Percentiles rank a stretch among this genome's conserved stretches.
These are phyloP conservation scores for Leucozona laternaria DNA, from an alignment of 2,888 invertebrate species.

Conservation along the genomic window DNA sequence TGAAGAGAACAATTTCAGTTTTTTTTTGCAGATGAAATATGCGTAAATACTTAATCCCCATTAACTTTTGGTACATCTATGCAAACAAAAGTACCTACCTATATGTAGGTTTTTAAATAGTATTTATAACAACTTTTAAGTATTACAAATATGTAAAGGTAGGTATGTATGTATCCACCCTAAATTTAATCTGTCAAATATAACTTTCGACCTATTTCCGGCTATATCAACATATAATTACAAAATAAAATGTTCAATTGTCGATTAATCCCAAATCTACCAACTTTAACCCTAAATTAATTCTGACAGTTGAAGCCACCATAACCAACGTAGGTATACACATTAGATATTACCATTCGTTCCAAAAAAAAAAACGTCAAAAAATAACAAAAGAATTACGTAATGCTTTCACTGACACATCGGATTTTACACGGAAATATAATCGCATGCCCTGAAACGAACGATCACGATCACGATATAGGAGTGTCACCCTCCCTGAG, in stretches of 20 bases:
- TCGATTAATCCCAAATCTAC: slow-evolving; percentile 37
- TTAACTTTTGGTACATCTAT: too few species aligned
- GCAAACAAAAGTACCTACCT: too few species aligned
- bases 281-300: slow-evolving; percentile 56
- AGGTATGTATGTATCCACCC: neutral
- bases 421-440: slow-evolving; percentile 28
- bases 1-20: too few species aligned
- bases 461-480: slow-evolving; percentile 37
- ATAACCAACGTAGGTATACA: neutral
- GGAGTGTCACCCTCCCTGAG: slow-evolving; percentile 49
- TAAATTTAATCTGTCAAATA: neutral
- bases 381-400: slow-evolving; percentile 59
- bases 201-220: neutral
- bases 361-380: neutral
- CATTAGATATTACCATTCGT: slow-evolving; percentile 24
- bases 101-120: too few species aligned
- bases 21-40: too few species aligned
- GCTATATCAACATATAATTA: slow-evolving; percentile 9
- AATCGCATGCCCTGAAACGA: slow-evolving; percentile 21
- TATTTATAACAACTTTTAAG: too few species aligned
- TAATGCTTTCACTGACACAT: slow-evolving; percentile 61
- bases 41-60: too few species aligned
- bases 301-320: slow-evolving; percentile 47
- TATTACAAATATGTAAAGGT: too few species aligned
- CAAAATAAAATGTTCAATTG: slow-evolving; percentile 30